These are phyloP conservation scores for Accipiter virgatus DNA, from an alignment of 2,113 vertebrate genomes.

Conservation along the genomic window DNA sequence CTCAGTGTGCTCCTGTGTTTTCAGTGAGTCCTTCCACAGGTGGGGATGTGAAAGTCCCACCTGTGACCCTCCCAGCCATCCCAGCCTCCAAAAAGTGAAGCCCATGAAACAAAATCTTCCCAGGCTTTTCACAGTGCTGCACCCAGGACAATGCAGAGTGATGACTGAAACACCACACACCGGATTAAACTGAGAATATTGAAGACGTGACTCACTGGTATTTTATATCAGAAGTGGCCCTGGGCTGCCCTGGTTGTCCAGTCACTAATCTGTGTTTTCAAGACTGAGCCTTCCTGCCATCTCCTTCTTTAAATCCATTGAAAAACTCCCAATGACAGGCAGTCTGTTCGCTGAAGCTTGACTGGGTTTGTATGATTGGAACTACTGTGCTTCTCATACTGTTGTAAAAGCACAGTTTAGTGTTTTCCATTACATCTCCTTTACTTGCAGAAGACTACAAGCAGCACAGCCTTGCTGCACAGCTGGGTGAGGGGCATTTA, in stretches of 20 bases:
- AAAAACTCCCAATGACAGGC: neutral
- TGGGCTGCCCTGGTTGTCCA: neutral
- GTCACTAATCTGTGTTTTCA: neutral
- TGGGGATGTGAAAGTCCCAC: neutral
- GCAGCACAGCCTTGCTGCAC: neutral
- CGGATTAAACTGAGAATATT: neutral
- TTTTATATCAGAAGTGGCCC: neutral
- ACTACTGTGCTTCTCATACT: neutral
- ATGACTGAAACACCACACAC: neutral
- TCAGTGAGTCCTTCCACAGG: neutral
- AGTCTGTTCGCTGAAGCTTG: neutral
- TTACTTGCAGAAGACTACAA: neutral
- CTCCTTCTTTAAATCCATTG: neutral
- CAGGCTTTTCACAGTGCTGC: neutral
- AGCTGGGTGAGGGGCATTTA: neutral
- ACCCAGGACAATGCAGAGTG: fast-evolving
- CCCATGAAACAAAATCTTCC: neutral
- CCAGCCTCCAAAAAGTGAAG: neutral
- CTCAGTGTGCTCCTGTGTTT: neutral
- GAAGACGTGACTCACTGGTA: neutral
- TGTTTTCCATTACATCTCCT: neutral
- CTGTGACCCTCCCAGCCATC: neutral
- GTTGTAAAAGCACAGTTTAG: neutral
- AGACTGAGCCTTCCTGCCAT: neutral
- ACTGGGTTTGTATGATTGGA: neutral